Evolutionary conservation across 1,140 invertebrate genomes (phyloP), one percentile per base, ranked within the genome.

Genomic region (Drosophila guanche): DNA sequence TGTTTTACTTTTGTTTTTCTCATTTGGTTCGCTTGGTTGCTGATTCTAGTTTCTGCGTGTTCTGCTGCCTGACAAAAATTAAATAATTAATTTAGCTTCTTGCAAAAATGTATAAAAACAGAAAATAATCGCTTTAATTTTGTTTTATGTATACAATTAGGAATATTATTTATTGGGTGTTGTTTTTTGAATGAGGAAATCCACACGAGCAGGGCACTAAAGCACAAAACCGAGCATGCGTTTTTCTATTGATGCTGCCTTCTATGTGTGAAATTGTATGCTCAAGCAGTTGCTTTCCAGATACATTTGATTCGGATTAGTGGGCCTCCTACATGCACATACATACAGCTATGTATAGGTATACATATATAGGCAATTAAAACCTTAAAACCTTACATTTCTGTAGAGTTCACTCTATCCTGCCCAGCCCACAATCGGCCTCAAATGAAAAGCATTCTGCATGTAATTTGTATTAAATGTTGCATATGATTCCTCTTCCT

Each of bases 1-100:
- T 73, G 62, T 65, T 65, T 63, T 65, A 65, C 50, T 72, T 72
- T 73, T 73, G 48, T 84, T 86, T 79, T 79, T 81, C 85, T 85
- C 80, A 86, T 86, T 86, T 86, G 81, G 81, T 88, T 86, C 78
- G 73, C 69, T 75, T 76, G 73, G 65, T 79, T 79, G 43, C 50
- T 57, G 73, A 20, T 37, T 53, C 45, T 20, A 54, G 29, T 40
- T 62, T 46, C 42, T 54, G 33, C 52, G 41, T 56, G 46, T 63
- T 73, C 69, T 65, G 70, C 73, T 65, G 59, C 51, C 62, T 55
- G 33, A 56, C 50, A 52, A 68, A 68, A 68, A 68, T 68, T 68
- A 66, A 56, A 56, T 68, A 68, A 68, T 68, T 46, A 68, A 68
- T 68, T 68, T 68, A 29, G 62, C 56, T 65, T 66, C n/a, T 33